Evolutionary conservation across 2,797 vertebrate species (phyloP).

Genomic region (Bucorvus abyssinicus): DNA sequence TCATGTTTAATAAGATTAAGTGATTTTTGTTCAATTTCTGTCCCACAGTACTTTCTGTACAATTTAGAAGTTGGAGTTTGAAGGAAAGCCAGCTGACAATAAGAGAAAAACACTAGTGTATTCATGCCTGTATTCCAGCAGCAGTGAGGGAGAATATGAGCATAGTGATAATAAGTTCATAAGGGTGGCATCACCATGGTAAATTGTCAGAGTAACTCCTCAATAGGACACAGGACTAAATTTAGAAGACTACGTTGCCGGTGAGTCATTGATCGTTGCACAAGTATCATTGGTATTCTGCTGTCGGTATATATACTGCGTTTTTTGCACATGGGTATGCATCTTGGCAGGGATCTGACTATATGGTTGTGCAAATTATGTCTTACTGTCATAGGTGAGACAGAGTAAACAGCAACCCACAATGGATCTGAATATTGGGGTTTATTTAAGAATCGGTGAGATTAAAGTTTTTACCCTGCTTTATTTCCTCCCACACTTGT

Average conservation of each 20-base stretch:
- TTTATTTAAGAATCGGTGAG: not conserved
- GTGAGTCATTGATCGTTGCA: conserved; percentile 50
- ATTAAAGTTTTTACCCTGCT: not conserved
- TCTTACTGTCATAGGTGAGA: not conserved
- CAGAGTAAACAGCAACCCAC: not conserved
- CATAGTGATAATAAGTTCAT: conserved; percentile 15
- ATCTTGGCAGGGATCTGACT: accelerated
- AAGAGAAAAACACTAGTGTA: not conserved
- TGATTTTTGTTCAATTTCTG: not conserved
- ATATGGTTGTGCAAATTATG: not conserved
- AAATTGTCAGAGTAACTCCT: conserved; percentile 53
- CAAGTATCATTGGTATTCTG: not conserved
- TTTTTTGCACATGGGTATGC: not conserved
- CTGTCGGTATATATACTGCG: not conserved
- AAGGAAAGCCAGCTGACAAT: not conserved
- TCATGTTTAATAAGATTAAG: conserved; percentile 27
- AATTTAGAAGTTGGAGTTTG: not conserved
- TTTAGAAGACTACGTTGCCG: conserved; percentile 38
- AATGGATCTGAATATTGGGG: not conserved
- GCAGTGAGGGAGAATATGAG: not conserved
- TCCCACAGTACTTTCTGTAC: not conserved
- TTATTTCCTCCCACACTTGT: not conserved
- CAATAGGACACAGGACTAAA: conserved; percentile 27
- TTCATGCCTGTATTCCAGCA: not conserved
- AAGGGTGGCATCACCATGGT: conserved; percentile 54